Conservation (phyloP, 2,113 vertebrate species). For the Tringa solitaria region DNA sequence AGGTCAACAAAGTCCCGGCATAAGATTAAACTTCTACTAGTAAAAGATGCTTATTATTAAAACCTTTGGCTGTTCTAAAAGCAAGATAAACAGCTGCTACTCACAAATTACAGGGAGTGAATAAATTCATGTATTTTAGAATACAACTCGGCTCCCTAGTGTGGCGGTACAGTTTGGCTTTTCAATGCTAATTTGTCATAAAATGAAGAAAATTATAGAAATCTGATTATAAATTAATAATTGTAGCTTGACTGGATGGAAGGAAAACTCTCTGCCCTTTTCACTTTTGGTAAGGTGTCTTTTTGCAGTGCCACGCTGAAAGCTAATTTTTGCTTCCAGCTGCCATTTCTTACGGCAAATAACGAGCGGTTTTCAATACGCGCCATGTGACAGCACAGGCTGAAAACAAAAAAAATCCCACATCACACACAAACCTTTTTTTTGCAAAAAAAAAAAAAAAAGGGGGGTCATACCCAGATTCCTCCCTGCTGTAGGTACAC, state of each 20-base stretch:
- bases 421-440: fast-evolving
- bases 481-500: too few species aligned
- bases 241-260: background rate
- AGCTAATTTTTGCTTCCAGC: background rate
- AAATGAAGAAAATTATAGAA: background rate
- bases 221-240: background rate
- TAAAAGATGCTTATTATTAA: slow-evolving; percentile 18
- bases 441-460: background rate
- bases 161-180: background rate
- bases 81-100: background rate
- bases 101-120: background rate
- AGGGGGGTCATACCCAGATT: too few species aligned
- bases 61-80: background rate
- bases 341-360: background rate
- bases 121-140: background rate
- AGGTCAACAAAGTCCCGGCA: background rate
- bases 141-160: background rate
- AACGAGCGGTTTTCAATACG: background rate
- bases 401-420: background rate
- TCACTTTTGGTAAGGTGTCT: background rate
- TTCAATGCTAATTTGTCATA: background rate
- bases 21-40: background rate
- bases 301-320: background rate
- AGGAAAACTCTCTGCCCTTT: background rate
- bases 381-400: background rate